phyloP scores from a whole-genome alignment of 2,888 invertebrate genomes.

The Campopleginae sp. region DNA sequence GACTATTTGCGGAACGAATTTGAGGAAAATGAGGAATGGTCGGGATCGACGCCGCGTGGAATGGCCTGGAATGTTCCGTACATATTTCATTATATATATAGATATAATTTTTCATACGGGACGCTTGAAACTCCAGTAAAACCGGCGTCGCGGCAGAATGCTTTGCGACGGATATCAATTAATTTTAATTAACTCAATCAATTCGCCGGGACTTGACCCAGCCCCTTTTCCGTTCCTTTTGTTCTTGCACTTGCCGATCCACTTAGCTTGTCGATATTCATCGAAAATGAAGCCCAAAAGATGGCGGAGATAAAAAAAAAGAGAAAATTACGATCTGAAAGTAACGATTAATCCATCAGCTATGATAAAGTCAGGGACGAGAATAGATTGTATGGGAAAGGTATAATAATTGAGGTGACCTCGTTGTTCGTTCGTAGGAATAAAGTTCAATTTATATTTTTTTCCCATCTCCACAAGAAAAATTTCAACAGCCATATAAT shows the following conservation, averaged over 20 bases:
- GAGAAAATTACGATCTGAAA: constrained; percentile 7
- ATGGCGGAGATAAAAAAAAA: neutral
- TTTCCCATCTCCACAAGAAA: neutral
- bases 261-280: constrained; percentile 60
- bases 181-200: constrained; percentile 81
- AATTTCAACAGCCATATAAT: neutral
- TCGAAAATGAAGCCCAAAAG: constrained; percentile 36
- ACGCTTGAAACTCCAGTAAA: constrained; percentile 66
- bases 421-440: neutral
- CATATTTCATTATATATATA: neutral
- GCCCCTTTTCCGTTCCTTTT: constrained; percentile 39
- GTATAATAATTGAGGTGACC: neutral
- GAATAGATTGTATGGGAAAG: neutral
- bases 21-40: neutral
- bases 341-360: constrained; percentile 46
- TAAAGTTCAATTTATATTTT: neutral
- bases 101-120: neutral
- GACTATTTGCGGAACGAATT: neutral
- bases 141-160: constrained; percentile 56
- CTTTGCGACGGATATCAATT: constrained; percentile 73
- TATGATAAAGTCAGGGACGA: neutral
- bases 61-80: neutral
- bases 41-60: neutral
- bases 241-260: constrained; percentile 26
- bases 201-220: constrained; percentile 71